Conservation (phyloP, 2,888 invertebrate species). For the Camponotus fellah region DNA sequence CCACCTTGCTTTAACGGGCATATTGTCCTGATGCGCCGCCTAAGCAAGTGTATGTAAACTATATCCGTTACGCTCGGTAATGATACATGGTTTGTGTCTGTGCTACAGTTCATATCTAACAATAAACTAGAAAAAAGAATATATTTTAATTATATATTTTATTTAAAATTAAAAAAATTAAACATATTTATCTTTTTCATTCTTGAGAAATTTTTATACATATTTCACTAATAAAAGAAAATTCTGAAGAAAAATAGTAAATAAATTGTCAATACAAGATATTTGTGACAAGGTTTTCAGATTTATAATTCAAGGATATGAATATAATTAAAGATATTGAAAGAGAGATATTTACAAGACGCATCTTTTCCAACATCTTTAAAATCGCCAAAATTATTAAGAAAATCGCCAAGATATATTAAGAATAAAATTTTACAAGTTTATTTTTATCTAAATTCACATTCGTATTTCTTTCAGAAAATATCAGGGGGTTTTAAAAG, state of each 20-base stretch:
- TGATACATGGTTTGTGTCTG: too few species aligned
- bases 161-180: neutral
- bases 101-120: too few species aligned
- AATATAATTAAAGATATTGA: neutral
- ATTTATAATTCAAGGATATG: neutral
- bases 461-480: conserved; percentile 63
- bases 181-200: neutral
- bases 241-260: neutral
- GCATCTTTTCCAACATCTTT: too few species aligned
- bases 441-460: conserved; percentile 65
- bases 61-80: too few species aligned
- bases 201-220: neutral
- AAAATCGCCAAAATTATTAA: neutral
- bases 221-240: neutral
- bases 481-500: conserved; percentile 56
- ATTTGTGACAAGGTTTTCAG: neutral
- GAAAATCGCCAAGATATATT: neutral
- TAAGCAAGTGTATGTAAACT: too few species aligned
- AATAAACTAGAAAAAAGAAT: neutral
- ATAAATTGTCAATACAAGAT: neutral
- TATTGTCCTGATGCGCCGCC: conserved; percentile 67
- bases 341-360: neutral
- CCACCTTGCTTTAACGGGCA: conserved; percentile 70
- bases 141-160: neutral
- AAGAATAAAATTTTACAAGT: conserved; percentile 28